Evolutionary conservation across 1,140 invertebrate species (phyloP), one percentile per base, ranked within the genome.

Genomic region (Papilio aristodemus): DNA sequence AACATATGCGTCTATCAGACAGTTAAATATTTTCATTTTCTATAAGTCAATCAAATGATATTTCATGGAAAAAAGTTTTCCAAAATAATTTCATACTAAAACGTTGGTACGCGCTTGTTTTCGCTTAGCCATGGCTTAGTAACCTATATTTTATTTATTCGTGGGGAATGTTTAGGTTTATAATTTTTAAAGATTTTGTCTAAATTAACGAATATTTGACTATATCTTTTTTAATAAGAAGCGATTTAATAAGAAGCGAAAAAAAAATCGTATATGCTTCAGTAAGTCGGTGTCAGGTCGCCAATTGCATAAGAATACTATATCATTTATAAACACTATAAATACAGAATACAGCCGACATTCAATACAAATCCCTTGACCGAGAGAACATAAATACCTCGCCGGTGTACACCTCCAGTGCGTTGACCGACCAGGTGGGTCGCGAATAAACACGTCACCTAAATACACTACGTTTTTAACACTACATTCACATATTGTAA

Each of bases 311-410:
- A 54, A 54, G 8, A 54, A 54, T 8, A 54, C 46, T 22, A 25
- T 54, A 19, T 54, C 46, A 25, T 54, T 1, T 54, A 19, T 54
- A 54, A 22, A 25, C 22, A 54, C 46, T 54, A 54, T 54, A 25
- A 54, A 43, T 50, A 50, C 63, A 50, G 43, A 50, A 66, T 62
- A 66, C 41, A 11, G 13, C 1, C 63, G 41, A 66, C 63, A 66
- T 66, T 66, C 22, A 66, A 66, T 43, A 17, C 22, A 17, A 46
- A 43, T 50, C 63, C 63, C 63, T 66, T 66, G 63, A 66, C 63
- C 63, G 63, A 66, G 63, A 66, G 63, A 50, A 50, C 63, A 50
- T 43, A 66, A 66, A 66, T 66, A 66, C 63, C 63, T 50, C 41
- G 17, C 60, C 13, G 32, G 43, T 54, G 22, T 17, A 46, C 43